A percentile compares a stretch with the other conserved stretches of the same genome.
Evolutionary conservation across 2,888 invertebrate species (phyloP).

Genomic region (Diarsia dahlii): DNA sequence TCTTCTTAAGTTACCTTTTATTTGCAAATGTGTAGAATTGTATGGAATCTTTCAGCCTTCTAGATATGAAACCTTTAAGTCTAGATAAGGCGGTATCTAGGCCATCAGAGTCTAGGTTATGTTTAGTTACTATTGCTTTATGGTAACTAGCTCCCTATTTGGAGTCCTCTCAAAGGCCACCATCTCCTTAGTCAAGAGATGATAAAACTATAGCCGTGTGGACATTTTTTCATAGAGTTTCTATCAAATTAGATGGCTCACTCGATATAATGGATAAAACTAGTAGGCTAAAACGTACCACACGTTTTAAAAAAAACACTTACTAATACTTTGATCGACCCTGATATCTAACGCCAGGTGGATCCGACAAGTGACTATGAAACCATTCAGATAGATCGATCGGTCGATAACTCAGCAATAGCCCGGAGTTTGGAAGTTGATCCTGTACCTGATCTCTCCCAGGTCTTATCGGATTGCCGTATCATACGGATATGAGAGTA

Average conservation of each 20-base stretch:
- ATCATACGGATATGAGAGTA: neutral
- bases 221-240: neutral
- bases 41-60: neutral
- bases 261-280: neutral
- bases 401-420: neutral
- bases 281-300: neutral
- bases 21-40: too few relatives aligned
- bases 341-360: neutral
- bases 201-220: neutral
- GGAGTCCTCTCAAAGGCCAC: neutral
- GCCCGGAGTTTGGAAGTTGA: neutral
- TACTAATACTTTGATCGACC: neutral
- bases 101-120: neutral
- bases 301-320: neutral
- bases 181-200: neutral
- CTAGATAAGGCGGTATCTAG: neutral
- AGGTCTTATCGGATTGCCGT: neutral
- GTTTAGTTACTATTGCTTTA: neutral
- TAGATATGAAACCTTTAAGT: neutral
- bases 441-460: neutral
- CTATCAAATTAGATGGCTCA: neutral
- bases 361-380: neutral
- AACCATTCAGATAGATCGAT: neutral
- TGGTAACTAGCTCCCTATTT: neutral
- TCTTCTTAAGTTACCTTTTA: neutral